These are phyloP conservation scores for Nomia melanderi DNA, from an alignment of 1,140 invertebrate genomes.

Conservation along the genomic window DNA sequence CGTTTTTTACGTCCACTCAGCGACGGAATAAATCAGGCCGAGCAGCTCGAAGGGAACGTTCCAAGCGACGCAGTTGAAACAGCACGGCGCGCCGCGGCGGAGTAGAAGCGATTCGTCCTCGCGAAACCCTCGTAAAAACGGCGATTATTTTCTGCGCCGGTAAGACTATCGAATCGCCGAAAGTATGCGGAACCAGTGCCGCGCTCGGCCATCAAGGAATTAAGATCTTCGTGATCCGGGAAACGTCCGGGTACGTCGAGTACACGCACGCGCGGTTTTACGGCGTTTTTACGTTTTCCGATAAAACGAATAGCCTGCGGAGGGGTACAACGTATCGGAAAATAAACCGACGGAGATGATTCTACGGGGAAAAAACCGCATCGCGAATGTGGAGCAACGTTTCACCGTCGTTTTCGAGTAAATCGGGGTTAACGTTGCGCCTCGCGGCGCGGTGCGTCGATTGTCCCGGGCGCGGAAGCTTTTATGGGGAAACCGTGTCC, in stretches of 20 bases:
- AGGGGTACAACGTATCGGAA: not conserved
- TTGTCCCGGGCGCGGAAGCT: too few relatives aligned
- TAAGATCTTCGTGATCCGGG: not conserved
- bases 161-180: conserved; percentile 9
- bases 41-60: conserved; percentile 23
- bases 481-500: too few relatives aligned
- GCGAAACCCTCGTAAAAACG: not conserved
- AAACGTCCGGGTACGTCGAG: not conserved
- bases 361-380: not conserved
- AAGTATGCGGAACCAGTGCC: not conserved
- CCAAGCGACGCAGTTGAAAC: conserved; percentile 15
- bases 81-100: not conserved
- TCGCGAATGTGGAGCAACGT: too few relatives aligned
- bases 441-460: too few relatives aligned
- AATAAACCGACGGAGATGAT: not conserved
- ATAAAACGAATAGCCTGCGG: conserved; percentile 15
- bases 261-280: conserved; percentile 16
- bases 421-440: not conserved
- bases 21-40: conserved; percentile 7
- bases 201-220: not conserved
- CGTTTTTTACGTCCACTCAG: conserved; percentile 5
- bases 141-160: conserved; percentile 13
- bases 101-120: not conserved
- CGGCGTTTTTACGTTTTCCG: conserved; percentile 8
- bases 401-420: not conserved